phyloP scores from a whole-genome alignment of 2,113 vertebrate genomes.

The Protobothrops flavoviridis region DNA sequence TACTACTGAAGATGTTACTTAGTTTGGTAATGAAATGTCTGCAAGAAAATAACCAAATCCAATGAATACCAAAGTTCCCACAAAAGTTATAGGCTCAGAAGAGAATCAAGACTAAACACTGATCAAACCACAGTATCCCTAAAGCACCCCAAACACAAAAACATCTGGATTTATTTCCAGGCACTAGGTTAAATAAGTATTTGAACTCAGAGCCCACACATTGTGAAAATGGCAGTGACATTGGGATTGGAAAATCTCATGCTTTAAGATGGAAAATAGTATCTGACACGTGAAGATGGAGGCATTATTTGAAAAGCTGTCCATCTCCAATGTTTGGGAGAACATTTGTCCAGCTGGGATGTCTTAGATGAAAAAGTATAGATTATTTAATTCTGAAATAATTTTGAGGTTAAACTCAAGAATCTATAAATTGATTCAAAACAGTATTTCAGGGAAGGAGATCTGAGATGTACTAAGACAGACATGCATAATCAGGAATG shows the following conservation, averaged over 20 bases:
- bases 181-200: not conserved
- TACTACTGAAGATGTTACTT: not conserved
- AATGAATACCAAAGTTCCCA: not conserved
- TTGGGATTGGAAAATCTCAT: not conserved
- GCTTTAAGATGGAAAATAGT: not conserved
- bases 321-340: not conserved
- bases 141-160: not conserved
- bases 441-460: not conserved
- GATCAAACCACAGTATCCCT: not conserved
- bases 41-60: not conserved
- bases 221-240: not conserved
- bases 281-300: not conserved
- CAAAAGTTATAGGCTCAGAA: not conserved
- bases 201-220: not conserved
- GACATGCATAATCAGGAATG: not conserved
- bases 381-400: not conserved
- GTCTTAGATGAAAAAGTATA: not conserved
- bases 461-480: not conserved
- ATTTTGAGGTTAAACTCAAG: not conserved
- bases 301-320: not conserved
- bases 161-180: not conserved
- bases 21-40: not conserved
- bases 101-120: not conserved
- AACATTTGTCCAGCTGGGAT: not conserved
- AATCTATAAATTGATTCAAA: not conserved